These are phyloP conservation scores for Pollachius pollachius DNA, from an alignment of 2,113 vertebrate genomes.

Conservation along the genomic window DNA sequence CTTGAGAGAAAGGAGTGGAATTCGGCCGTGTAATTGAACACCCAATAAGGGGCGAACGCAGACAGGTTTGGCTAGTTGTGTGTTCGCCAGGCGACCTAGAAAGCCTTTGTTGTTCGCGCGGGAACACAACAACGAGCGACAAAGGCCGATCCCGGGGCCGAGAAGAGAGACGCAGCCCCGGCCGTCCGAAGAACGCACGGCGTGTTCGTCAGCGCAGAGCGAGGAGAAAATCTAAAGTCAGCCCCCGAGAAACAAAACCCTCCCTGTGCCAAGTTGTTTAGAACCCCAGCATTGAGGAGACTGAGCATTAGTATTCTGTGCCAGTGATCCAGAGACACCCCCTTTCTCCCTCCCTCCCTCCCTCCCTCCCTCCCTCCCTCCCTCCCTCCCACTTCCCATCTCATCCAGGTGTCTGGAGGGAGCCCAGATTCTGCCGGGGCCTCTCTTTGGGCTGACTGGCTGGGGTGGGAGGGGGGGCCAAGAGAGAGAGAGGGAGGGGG, in stretches of 20 bases:
- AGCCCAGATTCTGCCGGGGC: constrained; percentile 31
- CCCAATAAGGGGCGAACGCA: constrained; percentile 29
- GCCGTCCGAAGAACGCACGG: no score
- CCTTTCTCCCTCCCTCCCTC: constrained; percentile 13
- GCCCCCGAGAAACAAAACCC: constrained; percentile 16
- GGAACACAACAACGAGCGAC: no score
- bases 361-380: constrained; percentile 16
- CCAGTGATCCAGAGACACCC: constrained; percentile 18
- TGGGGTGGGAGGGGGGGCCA: no score
- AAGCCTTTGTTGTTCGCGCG: no score
- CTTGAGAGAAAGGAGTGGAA: constrained; percentile 14
- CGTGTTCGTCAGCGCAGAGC: constrained; percentile 20
- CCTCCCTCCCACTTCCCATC: constrained; percentile 20
- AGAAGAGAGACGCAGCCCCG: no score
- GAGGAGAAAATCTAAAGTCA: constrained; percentile 15
- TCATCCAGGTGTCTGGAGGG: constrained; percentile 56
- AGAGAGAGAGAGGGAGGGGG: neutral
- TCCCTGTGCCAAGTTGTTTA: constrained; percentile 34
- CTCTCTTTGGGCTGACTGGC: constrained; percentile 36
- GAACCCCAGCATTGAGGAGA: constrained; percentile 40
- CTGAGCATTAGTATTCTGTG: constrained; percentile 58
- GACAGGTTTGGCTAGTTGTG: constrained; percentile 62
- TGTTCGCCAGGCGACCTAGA: no score
- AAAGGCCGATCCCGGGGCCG: no score
- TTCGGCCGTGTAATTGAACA: constrained; percentile 43